These are phyloP conservation scores for Yoshiicerus persimilis DNA, from an alignment of 1,140 invertebrate species.

Conservation along the genomic window DNA sequence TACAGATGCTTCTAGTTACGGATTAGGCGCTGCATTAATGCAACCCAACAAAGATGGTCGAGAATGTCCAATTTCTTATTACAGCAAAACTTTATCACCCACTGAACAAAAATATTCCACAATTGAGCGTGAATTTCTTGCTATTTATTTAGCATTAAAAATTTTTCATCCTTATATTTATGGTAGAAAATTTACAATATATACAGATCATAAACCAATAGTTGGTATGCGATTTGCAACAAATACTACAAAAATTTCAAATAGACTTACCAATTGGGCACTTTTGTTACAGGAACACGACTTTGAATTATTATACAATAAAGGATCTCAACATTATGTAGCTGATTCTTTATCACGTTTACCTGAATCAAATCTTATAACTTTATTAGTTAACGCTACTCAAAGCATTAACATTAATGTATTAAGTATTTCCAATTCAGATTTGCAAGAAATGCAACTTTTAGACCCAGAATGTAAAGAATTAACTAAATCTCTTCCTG, in stretches of 20 bases:
- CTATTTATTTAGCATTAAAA: not conserved
- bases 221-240: slow-evolving; percentile 36
- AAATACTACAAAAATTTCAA: slow-evolving; percentile 50
- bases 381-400: not conserved
- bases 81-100: not conserved
- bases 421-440: not conserved
- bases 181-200: slow-evolving; percentile 54
- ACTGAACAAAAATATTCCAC: not conserved
- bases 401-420: not conserved
- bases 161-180: slow-evolving; percentile 55
- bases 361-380: not conserved
- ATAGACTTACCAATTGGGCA: slow-evolving; percentile 57
- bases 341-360: not conserved
- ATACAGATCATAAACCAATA: not conserved
- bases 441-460: not conserved
- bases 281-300: slow-evolving; percentile 57
- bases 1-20: slow-evolving; percentile 49
- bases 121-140: slow-evolving; percentile 33
- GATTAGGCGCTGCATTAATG: slow-evolving; percentile 51
- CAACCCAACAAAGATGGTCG: slow-evolving; percentile 41
- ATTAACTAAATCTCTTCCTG: not conserved
- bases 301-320: slow-evolving; percentile 55
- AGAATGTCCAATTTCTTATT: slow-evolving; percentile 45
- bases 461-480: not conserved
- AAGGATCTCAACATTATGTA: not conserved